A percentile compares a stretch with the other conserved stretches of the same genome.
These are phyloP conservation scores for Pseudoips prasinana DNA, from an alignment of 2,888 invertebrate species.

Conservation along the genomic window DNA sequence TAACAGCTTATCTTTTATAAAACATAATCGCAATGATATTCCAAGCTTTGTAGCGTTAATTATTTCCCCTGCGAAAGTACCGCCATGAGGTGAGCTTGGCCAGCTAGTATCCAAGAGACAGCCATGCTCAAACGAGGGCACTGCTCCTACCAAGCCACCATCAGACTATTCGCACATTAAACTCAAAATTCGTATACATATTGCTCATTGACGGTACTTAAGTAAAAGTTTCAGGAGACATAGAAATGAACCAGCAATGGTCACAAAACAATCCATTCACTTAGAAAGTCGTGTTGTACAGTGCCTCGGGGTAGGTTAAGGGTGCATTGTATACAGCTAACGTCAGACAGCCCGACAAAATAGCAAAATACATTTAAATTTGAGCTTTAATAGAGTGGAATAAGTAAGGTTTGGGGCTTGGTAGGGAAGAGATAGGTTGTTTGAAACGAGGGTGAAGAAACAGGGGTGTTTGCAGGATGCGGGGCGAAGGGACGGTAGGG, in stretches of 20 bases:
- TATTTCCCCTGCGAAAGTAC: conserved; percentile 32
- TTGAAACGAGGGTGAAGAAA: conserved; percentile 49
- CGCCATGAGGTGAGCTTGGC: conserved; percentile 45
- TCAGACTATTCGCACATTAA: too few relatives aligned
- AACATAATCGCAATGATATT: conserved; percentile 18
- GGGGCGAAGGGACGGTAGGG: conserved; percentile 66
- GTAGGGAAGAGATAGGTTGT: conserved; percentile 41
- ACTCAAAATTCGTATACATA: too few relatives aligned
- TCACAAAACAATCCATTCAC: conserved; percentile 19
- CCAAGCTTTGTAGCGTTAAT: conserved; percentile 31
- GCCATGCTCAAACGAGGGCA: conserved; percentile 63
- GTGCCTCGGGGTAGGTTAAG: conserved; percentile 68
- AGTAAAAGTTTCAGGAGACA: not conserved
- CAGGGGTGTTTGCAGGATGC: conserved; percentile 76
- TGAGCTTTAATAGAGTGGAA: conserved; percentile 5
- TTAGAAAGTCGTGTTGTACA: conserved; percentile 30
- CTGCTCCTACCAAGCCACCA: conserved; percentile 32
- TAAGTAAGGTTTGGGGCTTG: conserved; percentile 32
- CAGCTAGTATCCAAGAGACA: conserved; percentile 58
- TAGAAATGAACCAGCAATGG: conserved; percentile 37
- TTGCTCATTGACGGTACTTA: conserved; percentile 11
- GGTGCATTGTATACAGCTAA: conserved; percentile 69
- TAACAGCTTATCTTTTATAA: not conserved
- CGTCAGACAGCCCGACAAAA: conserved; percentile 51
- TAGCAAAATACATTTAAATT: conserved; percentile 12